Conservation (phyloP, 1,140 invertebrate genomes). For the Diprion similis region DNA sequence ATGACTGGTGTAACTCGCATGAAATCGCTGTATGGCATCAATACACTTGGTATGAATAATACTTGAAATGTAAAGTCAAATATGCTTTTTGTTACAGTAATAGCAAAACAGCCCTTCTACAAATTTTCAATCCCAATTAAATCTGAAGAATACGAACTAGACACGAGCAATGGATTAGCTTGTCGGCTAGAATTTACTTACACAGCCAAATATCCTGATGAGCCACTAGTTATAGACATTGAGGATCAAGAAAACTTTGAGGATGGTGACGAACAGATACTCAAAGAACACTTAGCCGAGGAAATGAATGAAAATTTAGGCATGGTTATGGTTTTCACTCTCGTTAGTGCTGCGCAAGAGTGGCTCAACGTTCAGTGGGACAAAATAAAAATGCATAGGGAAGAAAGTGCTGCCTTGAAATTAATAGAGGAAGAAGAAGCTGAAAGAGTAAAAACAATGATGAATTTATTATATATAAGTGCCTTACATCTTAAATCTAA, state of each 20-base stretch:
- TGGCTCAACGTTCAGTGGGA: slow-evolving; percentile 89
- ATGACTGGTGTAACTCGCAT: too few species aligned
- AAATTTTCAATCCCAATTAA: slow-evolving; percentile 82
- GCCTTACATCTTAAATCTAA: too few species aligned
- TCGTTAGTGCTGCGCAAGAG: slow-evolving; percentile 92
- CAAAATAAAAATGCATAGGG: slow-evolving; percentile 72
- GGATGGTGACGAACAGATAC: slow-evolving; percentile 70
- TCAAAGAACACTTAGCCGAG: slow-evolving; percentile 73
- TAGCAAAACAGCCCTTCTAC: slow-evolving; percentile 72
- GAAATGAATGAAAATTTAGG: slow-evolving; percentile 90
- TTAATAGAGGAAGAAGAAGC: slow-evolving; percentile 83
- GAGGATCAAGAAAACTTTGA: slow-evolving; percentile 82
- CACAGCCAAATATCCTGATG: slow-evolving; percentile 88
- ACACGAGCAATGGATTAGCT: slow-evolving; percentile 69
- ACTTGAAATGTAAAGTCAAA: slow-evolving; percentile 14
- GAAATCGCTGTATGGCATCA: background rate
- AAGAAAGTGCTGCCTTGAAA: slow-evolving; percentile 74
- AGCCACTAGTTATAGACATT: slow-evolving; percentile 81
- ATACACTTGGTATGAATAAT: slow-evolving; percentile 18
- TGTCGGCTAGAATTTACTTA: slow-evolving; percentile 84
- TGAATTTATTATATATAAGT: background rate
- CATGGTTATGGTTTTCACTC: slow-evolving; percentile 96
- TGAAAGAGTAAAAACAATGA: slow-evolving; percentile 71
- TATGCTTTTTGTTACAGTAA: slow-evolving; percentile 63
- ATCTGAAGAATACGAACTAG: slow-evolving; percentile 74